These are phyloP conservation scores for Ormia ochracea DNA, from an alignment of 2,888 invertebrate species.

Conservation along the genomic window DNA sequence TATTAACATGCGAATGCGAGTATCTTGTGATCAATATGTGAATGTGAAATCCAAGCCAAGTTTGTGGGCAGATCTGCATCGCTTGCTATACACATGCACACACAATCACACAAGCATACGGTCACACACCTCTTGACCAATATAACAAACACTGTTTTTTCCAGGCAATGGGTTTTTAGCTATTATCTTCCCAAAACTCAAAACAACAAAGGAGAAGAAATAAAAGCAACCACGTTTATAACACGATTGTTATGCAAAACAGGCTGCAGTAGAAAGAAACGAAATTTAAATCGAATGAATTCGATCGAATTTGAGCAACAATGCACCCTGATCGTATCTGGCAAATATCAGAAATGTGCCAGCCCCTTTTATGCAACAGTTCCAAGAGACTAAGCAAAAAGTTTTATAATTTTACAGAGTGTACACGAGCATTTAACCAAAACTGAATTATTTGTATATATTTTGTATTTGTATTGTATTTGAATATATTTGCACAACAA, in stretches of 20 bases:
- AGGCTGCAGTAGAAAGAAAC: conserved; percentile 15
- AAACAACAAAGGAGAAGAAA: background rate
- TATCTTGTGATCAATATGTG: background rate
- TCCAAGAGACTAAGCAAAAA: background rate
- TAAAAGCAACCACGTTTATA: conserved; percentile 17
- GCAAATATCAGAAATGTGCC: background rate
- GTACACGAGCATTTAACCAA: background rate
- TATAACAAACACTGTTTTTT: too few relatives aligned
- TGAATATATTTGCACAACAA: too few relatives aligned
- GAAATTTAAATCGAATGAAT: background rate
- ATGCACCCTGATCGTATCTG: background rate
- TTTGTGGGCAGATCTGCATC: conserved; percentile 30
- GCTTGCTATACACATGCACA: conserved; percentile 4
- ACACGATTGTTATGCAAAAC: conserved; percentile 55
- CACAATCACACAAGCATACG: conserved; percentile 26
- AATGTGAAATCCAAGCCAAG: conserved; percentile 31
- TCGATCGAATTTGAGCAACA: background rate
- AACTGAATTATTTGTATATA: background rate
- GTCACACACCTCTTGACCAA: too few relatives aligned
- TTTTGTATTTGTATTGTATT: too few relatives aligned
- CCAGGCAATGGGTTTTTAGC: conserved; percentile 26
- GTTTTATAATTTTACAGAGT: background rate
- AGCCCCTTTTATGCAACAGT: background rate
- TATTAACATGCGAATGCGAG: background rate
- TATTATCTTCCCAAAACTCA: conserved; percentile 26